phyloP scores from a whole-genome alignment of 2,888 invertebrate species.

The Eurytoma californica region DNA sequence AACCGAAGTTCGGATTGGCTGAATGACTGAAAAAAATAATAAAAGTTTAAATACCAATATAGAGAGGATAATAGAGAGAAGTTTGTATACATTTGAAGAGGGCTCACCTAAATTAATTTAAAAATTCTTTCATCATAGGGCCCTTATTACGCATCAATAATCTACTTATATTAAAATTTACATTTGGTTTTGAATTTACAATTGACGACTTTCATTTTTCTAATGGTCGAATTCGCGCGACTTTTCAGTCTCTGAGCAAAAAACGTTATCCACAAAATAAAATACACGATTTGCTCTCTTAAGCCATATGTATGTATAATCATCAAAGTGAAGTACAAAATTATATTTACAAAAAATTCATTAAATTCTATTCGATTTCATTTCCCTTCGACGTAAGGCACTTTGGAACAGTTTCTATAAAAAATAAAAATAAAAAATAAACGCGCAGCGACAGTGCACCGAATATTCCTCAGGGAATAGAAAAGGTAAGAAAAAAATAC shows the following conservation, averaged over 20 bases:
- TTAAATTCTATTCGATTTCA: conserved; percentile 57
- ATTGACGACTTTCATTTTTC: conserved; percentile 49
- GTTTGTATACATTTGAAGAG: conserved; percentile 1
- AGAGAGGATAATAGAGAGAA: not conserved
- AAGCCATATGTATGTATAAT: conserved; percentile 46
- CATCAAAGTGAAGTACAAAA: conserved; percentile 66
- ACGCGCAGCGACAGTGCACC: conserved; percentile 42
- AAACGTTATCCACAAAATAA: conserved; percentile 53
- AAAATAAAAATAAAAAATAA: conserved; percentile 22
- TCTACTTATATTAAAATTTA: conserved; percentile 55
- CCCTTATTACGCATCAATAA: conserved; percentile 52
- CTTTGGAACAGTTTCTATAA: conserved; percentile 71
- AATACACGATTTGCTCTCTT: conserved; percentile 52
- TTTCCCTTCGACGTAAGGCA: conserved; percentile 69
- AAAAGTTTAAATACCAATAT: not conserved
- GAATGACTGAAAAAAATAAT: conserved; percentile 64
- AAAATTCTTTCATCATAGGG: conserved; percentile 37
- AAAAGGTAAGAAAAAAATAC: conserved; percentile 40
- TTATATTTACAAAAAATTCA: conserved; percentile 67
- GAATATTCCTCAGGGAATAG: conserved; percentile 42
- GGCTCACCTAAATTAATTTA: conserved; percentile 49
- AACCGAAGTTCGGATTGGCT: conserved; percentile 65
- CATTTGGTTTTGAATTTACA: conserved; percentile 57
- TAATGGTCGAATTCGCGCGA: conserved; percentile 50
- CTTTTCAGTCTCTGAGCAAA: conserved; percentile 48